Evolutionary conservation across 2,113 vertebrate species (phyloP).

Genomic region (Apodemus sylvaticus): DNA sequence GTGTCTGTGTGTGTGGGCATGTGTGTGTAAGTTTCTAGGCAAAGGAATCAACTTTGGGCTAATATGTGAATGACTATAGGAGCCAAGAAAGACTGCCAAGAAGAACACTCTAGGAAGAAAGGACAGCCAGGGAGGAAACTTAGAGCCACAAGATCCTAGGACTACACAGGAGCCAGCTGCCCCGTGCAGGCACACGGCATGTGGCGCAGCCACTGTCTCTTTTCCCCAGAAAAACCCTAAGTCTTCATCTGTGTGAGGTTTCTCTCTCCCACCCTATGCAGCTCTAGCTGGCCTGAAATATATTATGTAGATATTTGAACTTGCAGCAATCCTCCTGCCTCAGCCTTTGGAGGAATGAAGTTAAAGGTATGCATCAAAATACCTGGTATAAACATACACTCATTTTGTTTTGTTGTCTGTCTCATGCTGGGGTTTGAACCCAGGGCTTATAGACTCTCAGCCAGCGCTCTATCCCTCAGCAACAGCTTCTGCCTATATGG

Average conservation of each 20-base stretch:
- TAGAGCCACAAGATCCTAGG: rapidly evolving
- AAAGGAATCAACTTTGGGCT: neutral
- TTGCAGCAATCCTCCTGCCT: neutral
- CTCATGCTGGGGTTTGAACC: neutral
- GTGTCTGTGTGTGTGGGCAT: no score
- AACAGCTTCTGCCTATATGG: neutral
- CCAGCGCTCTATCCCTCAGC: neutral
- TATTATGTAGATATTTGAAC: neutral
- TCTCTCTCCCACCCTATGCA: neutral
- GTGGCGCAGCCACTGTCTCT: neutral
- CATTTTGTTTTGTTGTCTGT: neutral
- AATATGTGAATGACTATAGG: neutral
- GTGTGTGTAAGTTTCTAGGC: neutral
- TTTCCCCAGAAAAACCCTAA: neutral
- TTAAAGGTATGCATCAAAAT: neutral
- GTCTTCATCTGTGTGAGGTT: neutral
- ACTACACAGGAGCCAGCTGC: neutral
- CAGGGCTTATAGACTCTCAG: neutral
- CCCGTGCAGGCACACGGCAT: neutral
- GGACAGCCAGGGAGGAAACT: neutral
- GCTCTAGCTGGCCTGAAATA: neutral
- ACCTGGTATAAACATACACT: neutral
- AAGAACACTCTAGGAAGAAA: neutral
- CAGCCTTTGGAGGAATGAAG: neutral
- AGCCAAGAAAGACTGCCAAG: neutral